Percentiles rank a stretch among this genome's conserved stretches.
phyloP scores from a whole-genome alignment of 2,888 invertebrate genomes.

The Ellobium chinense region DNA sequence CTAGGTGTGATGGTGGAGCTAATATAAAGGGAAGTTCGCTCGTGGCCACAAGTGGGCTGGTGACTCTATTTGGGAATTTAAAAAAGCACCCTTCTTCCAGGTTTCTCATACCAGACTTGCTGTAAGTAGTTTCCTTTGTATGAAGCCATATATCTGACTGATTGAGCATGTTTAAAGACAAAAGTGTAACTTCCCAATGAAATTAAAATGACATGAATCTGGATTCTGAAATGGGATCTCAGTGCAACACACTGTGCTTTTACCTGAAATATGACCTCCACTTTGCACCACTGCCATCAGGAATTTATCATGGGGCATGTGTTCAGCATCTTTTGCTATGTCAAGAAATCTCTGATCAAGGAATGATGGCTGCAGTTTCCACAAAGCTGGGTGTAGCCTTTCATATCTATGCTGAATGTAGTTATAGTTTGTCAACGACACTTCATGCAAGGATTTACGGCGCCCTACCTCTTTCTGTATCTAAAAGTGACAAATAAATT shows the following conservation, averaged over 20 bases:
- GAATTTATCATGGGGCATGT: neutral
- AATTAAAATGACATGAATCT: too few species aligned
- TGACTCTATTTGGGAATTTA: too few species aligned
- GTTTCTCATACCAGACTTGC: too few species aligned
- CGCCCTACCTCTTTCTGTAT: conserved; percentile 15
- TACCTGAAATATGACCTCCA: conserved; percentile 28
- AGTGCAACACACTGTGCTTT: too few species aligned
- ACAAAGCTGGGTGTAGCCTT: conserved; percentile 17
- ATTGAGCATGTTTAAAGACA: too few species aligned
- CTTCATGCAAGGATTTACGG: conserved; percentile 19
- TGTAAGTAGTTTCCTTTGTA: too few species aligned
- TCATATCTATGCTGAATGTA: conserved; percentile 16
- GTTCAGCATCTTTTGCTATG: conserved; percentile 18
- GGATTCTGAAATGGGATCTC: too few species aligned
- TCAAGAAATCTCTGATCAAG: conserved; percentile 32
- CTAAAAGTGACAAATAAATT: neutral
- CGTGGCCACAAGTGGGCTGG: too few species aligned
- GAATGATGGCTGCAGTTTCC: conserved; percentile 3
- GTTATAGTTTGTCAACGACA: conserved; percentile 11
- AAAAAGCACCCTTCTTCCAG: too few species aligned
- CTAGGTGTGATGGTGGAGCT: too few species aligned
- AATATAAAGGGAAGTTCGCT: too few species aligned
- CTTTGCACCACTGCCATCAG: conserved; percentile 3
- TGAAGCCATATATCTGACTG: too few species aligned
- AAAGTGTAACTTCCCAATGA: neutral